These are phyloP conservation scores for Lasioglossum lativentre DNA, from an alignment of 2,888 invertebrate species.

Conservation along the genomic window DNA sequence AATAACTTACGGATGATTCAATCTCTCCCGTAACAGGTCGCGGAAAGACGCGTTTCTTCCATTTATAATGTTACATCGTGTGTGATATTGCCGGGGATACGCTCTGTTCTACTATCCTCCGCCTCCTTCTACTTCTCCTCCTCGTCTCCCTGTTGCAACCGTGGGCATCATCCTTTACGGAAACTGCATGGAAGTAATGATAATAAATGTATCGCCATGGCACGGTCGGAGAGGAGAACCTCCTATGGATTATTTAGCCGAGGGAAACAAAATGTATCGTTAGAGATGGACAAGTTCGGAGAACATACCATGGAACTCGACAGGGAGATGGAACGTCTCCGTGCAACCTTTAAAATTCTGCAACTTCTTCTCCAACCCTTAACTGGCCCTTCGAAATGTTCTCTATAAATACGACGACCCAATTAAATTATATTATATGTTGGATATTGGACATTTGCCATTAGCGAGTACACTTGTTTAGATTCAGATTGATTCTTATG, in stretches of 20 bases:
- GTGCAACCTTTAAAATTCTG: neutral
- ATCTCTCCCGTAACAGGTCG: slow-evolving; percentile 13
- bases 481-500: too few species aligned
- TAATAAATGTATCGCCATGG: neutral
- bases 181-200: slow-evolving; percentile 2
- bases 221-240: neutral
- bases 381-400: too few species aligned
- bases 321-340: neutral
- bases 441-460: too few species aligned
- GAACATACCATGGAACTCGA: neutral
- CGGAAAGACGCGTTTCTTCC: neutral
- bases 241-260: neutral
- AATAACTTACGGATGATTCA: slow-evolving; percentile 47
- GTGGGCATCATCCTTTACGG: slow-evolving; percentile 9
- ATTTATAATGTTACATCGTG: neutral
- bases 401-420: too few species aligned
- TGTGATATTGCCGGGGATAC: neutral
- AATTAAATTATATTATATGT: too few species aligned
- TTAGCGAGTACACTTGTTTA: too few species aligned
- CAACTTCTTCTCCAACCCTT: neutral
- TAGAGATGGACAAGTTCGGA: neutral
- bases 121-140: neutral
- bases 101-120: neutral
- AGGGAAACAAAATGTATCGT: neutral
- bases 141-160: neutral